phyloP scores from a whole-genome alignment of 1,140 invertebrate genomes.

The Pseudomyrmex gracilis region DNA sequence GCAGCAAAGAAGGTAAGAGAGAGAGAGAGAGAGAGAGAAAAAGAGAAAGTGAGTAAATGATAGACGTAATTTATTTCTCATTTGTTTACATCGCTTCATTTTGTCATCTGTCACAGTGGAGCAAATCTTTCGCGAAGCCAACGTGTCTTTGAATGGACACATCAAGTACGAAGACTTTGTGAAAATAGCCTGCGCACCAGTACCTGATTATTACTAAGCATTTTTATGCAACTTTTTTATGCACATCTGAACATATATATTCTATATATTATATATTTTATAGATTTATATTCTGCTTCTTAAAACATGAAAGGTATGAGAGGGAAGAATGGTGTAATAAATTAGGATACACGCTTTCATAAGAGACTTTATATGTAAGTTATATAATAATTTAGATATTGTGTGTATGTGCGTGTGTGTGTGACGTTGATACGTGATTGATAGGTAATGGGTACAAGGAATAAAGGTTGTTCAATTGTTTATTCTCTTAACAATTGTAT shows the following conservation, averaged over 20 bases:
- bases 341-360: background rate
- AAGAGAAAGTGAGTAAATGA: constrained; percentile 47
- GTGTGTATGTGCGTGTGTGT: no score
- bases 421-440: no score
- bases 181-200: constrained; percentile 96
- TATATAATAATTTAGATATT: no score
- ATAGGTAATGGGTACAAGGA: background rate
- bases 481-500: constrained; percentile 19
- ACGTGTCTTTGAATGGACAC: constrained; percentile 92
- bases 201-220: constrained; percentile 96
- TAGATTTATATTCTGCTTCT: background rate
- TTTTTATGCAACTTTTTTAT: background rate
- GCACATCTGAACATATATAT: constrained; percentile 4
- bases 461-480: constrained; percentile 28
- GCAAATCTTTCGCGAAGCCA: constrained; percentile 96
- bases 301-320: background rate
- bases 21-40: constrained; percentile 31
- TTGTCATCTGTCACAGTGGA: constrained; percentile 89
- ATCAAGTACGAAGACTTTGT: constrained; percentile 97
- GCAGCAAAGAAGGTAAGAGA: constrained; percentile 92
- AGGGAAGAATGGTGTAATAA: background rate
- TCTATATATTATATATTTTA: constrained; percentile 20
- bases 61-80: constrained; percentile 14
- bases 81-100: constrained; percentile 45
- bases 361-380: constrained; percentile 14